Evolutionary conservation across 2,888 invertebrate species (phyloP), one percentile per base, ranked within the genome.

Genomic region (Drosophila tanythrix): DNA sequence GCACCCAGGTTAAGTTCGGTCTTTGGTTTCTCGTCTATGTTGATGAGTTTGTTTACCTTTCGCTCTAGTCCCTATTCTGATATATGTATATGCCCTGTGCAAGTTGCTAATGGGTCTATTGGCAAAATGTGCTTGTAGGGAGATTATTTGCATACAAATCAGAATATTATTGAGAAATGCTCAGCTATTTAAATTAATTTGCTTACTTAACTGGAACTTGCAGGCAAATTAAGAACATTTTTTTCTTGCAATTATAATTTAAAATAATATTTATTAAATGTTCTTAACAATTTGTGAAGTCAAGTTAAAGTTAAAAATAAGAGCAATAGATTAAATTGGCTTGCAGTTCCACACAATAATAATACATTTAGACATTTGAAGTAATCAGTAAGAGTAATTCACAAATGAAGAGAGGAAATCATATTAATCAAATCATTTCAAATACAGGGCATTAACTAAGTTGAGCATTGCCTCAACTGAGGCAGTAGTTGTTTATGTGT

Each of bases 21-120:
- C 31, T n/a, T 35, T 40, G 18, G 52, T 52, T 18, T 6, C 2
- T 11, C 46, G 25, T 55, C 55, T 50, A 4, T 70, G 33, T 15
- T 21, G n/a, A 48, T 35, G 48, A 64, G 59, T 67, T 66, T 72
- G 64, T 72, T 79, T 79, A 82, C 79, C 76, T 81, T 70, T 65
- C 6, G 25, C 58, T 38, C 50, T 70, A 36, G 38, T 53, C 50
- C n/a, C 4, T 31, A 61, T 51, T 61, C 11, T 18, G 25, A 53
- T 13, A 5, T 7, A 1, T 55, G 35, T 52, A 1, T 55, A 40
- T 52, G 27, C 60, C 60, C 35, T 36, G 58, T 31, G 13, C 0
- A 18, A 8, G 7, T 10, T 13, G 6, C 1, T 0, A 7, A 1
- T 1, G 61, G 21, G 38, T 15, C 2, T 50, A 59, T 55, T 25